These are phyloP conservation scores for Phoronis australis DNA, from an alignment of 2,888 invertebrate genomes.

Conservation along the genomic window DNA sequence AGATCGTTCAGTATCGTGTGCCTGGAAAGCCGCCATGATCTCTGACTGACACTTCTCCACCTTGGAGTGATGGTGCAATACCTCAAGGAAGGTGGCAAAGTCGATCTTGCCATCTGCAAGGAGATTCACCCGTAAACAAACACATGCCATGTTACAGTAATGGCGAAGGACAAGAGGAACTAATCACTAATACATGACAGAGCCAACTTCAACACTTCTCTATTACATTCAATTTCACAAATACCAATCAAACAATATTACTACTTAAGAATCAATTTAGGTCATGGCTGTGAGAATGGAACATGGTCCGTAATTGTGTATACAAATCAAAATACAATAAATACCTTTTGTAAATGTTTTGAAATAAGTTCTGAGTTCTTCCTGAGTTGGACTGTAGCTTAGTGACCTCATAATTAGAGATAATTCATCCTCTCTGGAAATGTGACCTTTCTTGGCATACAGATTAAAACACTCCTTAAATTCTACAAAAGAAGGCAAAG, in stretches of 20 bases:
- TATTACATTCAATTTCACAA: not conserved
- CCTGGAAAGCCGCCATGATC: constrained; percentile 81
- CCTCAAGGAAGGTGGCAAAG: constrained; percentile 90
- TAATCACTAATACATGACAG: not conserved
- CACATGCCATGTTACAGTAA: no score
- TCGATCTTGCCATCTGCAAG: constrained; percentile 39
- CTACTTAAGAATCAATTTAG: no score
- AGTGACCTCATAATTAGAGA: constrained; percentile 91
- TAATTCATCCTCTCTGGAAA: constrained; percentile 81
- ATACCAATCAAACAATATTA: not conserved
- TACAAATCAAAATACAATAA: not conserved
- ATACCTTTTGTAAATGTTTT: constrained; percentile 51
- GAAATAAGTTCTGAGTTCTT: constrained; percentile 78
- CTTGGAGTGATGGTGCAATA: constrained; percentile 83
- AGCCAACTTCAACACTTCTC: not conserved
- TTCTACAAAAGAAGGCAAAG: constrained; percentile 65
- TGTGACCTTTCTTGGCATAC: constrained; percentile 79
- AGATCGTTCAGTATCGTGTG: constrained; percentile 61
- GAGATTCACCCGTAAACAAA: not conserved
- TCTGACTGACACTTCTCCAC: constrained; percentile 77
- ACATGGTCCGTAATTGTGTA: not conserved
- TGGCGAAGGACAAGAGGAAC: not conserved
- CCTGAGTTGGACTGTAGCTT: constrained; percentile 88
- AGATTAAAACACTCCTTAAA: constrained; percentile 95
- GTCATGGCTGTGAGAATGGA: no score